phyloP scores from a whole-genome alignment of 2,113 vertebrate species.

The Hoplias malabaricus region DNA sequence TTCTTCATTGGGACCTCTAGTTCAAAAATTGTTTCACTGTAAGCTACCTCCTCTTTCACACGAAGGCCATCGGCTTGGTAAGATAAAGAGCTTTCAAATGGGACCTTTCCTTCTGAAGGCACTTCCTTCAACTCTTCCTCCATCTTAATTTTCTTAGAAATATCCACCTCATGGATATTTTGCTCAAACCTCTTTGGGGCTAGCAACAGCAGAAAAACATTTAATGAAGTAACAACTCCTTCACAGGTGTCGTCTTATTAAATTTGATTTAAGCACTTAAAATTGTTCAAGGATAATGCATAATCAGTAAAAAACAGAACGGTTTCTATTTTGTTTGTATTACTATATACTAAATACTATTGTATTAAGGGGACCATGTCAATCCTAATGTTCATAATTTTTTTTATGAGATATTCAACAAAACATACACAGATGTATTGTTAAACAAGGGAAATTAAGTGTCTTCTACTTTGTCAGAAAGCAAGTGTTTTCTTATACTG shows the following conservation, averaged over 20 bases:
- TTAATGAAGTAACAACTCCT: too few relatives aligned
- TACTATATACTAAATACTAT: too few relatives aligned
- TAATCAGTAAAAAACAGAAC: background rate
- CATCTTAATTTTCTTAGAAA: slow-evolving; percentile 12
- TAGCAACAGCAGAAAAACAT: slow-evolving; percentile 15
- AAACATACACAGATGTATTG: too few relatives aligned
- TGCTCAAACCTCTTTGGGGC: slow-evolving; percentile 48
- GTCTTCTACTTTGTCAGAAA: too few relatives aligned
- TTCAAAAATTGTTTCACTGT: background rate
- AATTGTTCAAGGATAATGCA: background rate
- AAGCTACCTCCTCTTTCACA: background rate
- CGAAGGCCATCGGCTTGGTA: background rate
- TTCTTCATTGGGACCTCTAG: background rate
- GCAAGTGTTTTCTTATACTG: too few relatives aligned
- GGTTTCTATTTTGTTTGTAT: too few relatives aligned
- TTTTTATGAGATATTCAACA: background rate
- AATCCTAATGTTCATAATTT: too few relatives aligned
- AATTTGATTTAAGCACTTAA: background rate
- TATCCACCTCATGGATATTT: slow-evolving; percentile 37
- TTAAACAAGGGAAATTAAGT: too few relatives aligned
- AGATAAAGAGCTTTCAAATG: slow-evolving; percentile 1
- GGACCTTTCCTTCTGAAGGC: slow-evolving; percentile 34
- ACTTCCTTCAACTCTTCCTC: slow-evolving; percentile 35
- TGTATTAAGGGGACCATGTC: too few relatives aligned
- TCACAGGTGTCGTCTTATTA: too few relatives aligned